Evolutionary conservation across 2,797 vertebrate genomes (phyloP), one percentile per base, ranked within the genome.

Genomic region (Syndactyla subalaris): DNA sequence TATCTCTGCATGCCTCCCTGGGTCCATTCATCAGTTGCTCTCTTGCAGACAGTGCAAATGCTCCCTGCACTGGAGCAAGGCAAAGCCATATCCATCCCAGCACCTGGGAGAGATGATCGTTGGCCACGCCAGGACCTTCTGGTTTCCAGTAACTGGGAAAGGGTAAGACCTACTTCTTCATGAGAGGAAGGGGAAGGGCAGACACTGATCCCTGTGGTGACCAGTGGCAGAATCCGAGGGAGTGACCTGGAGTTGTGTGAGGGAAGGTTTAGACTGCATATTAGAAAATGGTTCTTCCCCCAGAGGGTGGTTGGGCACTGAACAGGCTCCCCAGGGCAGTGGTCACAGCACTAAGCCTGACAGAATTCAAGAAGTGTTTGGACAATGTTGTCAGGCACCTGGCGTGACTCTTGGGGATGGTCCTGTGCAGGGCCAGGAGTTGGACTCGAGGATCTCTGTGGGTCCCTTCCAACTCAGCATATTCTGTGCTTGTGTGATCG

Each of bases 1-100:
- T 88, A 65, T 96, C 66, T 86, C 82, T 54, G 43, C 38, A 23
- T 30, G 46, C 38, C 66, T 77, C 89, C 89, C 23, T 22, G 75
- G 46, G n/a, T 75, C 46, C 54, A 24, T 94, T 93, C 87, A 75
- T 93, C 95, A 95, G 45, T 22, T 88, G 54, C 52, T 67, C 24
- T 83, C 91, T 85, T 65, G 89, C 85, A 97, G 88, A 76, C 75
- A 77, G 49, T 10, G n/a, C 51, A 86, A 76, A 49, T 30, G 41
- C 29, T 74, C 30, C 86, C 46, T 74, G 81, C 85, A 57, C 62
- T 48, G 23, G 4, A 72, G 79, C 45, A 48, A 65, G 62, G 58
- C 84, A 70, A 54, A 79, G 61, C 52, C 36, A 7, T 39, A 58
- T 51, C 57, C 17, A 8, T 49, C 39, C 74, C 5, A 3, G 79